Base-by-base conservation (phyloP, 2,888 invertebrate genomes). In the Tenthredo distinguenda region DNA sequence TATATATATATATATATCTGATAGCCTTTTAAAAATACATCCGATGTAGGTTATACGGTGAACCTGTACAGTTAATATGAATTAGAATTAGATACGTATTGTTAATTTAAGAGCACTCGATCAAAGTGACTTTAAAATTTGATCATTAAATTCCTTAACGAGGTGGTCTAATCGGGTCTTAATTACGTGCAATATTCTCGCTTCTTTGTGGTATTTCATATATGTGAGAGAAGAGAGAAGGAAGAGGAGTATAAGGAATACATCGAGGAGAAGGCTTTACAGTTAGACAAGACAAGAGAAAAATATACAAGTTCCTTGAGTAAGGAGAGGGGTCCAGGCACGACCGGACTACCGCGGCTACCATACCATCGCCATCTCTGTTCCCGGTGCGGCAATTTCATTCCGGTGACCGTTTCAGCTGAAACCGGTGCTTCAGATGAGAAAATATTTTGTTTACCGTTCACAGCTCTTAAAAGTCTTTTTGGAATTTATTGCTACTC, bases 231-330 rank as follows among this genome's bases (percentile, higher is more conserved):
- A 81, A 84, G 85, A 82, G 79, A 86, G 85, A 85, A 62, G 83
- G 18, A 50, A 40, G 55, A 86, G 62, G 18, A 40, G 62, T 15
- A 65, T 31, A 65, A 77, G 15, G 50, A 21, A 21, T 43, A 72
- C 37, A 43, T 47, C n/a, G 47, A 40, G 26, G n/a, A 74, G 82
- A 43, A 85, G 76, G 77, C 84, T 91, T 89, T 91, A 91, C 90
- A 90, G 90, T 90, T 90, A 91, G 84, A 43, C 87, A 87, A 87
- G 86, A 89, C 87, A 84, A 85, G 85, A 76, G 85, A 82, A 85
- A 82, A 82, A 87, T 87, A 72, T 37, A 85, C 77, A 72, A 65
- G 72, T 62, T 62, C 26, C 31, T 50, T 40, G 62, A 1, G 34
- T 4, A 34, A 6, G 77, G 26, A 77, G 77, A 50, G 77, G 77